phyloP scores from a whole-genome alignment of 64 coral and sea anemone genomes.

The Acropora tenuis region DNA sequence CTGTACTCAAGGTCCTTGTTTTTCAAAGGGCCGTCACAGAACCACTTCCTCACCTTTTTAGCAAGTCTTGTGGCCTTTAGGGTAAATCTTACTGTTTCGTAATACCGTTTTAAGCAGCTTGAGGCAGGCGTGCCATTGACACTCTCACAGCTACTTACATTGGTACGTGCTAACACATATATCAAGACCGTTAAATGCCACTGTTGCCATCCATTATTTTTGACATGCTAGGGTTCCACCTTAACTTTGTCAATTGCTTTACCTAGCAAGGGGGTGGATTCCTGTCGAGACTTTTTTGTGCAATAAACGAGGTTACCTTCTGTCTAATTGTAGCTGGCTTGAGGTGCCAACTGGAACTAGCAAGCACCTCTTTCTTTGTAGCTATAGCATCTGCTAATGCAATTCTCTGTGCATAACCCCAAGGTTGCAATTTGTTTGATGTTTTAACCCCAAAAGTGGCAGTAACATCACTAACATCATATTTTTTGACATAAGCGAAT shows the following conservation, averaged over 20 bases:
- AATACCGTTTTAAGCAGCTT: neutral
- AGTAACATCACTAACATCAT: neutral
- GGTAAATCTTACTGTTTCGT: neutral
- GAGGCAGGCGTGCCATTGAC: neutral
- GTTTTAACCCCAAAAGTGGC: neutral
- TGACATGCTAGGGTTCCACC: too few relatives aligned
- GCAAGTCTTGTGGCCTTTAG: neutral
- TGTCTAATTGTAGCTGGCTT: too few relatives aligned
- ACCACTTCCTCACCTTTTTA: neutral
- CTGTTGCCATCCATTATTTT: too few relatives aligned
- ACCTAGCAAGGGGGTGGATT: neutral
- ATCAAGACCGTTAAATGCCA: too few relatives aligned
- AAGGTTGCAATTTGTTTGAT: neutral
- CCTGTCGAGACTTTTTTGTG: neutral
- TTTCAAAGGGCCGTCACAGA: neutral
- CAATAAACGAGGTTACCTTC: neutral
- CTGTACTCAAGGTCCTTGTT: neutral
- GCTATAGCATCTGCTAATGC: neutral
- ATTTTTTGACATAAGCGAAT: neutral
- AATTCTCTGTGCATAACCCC: constrained; percentile 21
- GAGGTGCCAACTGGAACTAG: neutral
- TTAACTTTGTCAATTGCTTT: neutral
- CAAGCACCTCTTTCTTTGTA: neutral
- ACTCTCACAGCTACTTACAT: too few relatives aligned
- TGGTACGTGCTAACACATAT: too few relatives aligned